Percentiles rank a stretch among this genome's conserved stretches.
Conservation (phyloP, 2,797 vertebrate species). For the Clarias laeviceps region DNA sequence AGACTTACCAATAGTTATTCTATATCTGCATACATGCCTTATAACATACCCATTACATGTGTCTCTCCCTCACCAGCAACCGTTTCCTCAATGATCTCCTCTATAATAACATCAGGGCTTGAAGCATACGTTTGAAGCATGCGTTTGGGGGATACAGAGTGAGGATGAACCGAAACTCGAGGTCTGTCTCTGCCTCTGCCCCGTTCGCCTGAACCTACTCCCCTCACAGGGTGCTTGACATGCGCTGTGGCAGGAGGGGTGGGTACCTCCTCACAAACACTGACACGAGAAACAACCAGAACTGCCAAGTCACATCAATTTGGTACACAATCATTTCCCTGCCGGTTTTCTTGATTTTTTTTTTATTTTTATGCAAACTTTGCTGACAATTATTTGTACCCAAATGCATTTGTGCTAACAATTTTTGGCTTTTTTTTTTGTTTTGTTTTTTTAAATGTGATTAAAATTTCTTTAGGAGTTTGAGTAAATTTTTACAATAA, state of each 20-base stretch:
- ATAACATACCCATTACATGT: slow-evolving; percentile 23
- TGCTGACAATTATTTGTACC: no score
- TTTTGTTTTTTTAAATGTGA: no score
- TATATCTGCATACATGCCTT: no score
- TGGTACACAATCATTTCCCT: neutral
- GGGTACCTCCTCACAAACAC: slow-evolving; percentile 18
- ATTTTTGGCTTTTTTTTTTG: no score
- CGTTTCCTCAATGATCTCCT: slow-evolving; percentile 47
- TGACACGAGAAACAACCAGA: slow-evolving; percentile 4
- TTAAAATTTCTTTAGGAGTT: no score
- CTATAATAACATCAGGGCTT: slow-evolving; percentile 46
- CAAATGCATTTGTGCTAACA: no score
- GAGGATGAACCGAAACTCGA: neutral
- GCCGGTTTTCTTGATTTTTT: neutral
- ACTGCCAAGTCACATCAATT: neutral
- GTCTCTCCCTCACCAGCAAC: slow-evolving; percentile 4
- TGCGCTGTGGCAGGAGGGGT: neutral
- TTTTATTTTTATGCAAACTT: neutral
- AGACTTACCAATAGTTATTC: no score
- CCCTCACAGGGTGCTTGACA: neutral
- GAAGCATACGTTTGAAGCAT: neutral
- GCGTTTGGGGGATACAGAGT: neutral
- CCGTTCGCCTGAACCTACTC: neutral
- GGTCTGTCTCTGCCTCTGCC: neutral
- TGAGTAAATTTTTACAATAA: no score